Percentiles rank a stretch among this genome's conserved stretches.
These are phyloP conservation scores for Agriotes lineatus DNA, from an alignment of 2,888 invertebrate species.

Conservation along the genomic window DNA sequence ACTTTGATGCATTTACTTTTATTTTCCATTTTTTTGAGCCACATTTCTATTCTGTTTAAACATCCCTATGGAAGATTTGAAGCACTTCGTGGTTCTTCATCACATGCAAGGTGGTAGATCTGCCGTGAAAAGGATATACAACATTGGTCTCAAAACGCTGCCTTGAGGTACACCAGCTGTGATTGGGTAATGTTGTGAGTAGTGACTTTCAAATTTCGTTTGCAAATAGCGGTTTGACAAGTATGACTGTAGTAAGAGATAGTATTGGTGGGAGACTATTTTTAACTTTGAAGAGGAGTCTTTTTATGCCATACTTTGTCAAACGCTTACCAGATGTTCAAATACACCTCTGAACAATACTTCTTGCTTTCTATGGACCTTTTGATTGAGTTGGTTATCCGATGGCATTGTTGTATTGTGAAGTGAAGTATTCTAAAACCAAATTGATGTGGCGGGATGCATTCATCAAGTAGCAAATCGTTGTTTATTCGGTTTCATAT, in stretches of 20 bases:
- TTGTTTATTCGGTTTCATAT: neutral
- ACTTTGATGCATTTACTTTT: too few relatives aligned
- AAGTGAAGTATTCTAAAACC: neutral
- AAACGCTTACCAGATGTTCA: neutral
- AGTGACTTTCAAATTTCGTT: too few relatives aligned
- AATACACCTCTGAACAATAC: neutral
- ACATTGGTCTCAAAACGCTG: neutral
- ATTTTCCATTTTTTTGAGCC: too few relatives aligned
- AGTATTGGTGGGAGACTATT: neutral
- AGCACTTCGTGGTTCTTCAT: neutral
- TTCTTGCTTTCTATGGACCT: neutral
- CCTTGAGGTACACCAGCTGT: neutral
- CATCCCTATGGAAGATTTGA: too few relatives aligned
- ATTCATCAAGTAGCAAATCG: neutral
- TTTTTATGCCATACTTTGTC: neutral
- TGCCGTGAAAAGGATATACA: neutral
- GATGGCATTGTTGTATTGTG: neutral
- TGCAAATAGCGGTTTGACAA: too few relatives aligned
- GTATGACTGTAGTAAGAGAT: too few relatives aligned
- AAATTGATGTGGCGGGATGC: neutral
- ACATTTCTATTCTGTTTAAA: too few relatives aligned
- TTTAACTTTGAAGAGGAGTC: neutral
- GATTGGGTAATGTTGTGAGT: too few relatives aligned
- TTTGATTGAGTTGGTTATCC: neutral
- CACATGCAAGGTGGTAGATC: neutral